A percentile compares a stretch with the other conserved stretches of the same genome.
Conservation (phyloP, 2,113 vertebrate genomes). For the Acrocephalus arundinaceus region DNA sequence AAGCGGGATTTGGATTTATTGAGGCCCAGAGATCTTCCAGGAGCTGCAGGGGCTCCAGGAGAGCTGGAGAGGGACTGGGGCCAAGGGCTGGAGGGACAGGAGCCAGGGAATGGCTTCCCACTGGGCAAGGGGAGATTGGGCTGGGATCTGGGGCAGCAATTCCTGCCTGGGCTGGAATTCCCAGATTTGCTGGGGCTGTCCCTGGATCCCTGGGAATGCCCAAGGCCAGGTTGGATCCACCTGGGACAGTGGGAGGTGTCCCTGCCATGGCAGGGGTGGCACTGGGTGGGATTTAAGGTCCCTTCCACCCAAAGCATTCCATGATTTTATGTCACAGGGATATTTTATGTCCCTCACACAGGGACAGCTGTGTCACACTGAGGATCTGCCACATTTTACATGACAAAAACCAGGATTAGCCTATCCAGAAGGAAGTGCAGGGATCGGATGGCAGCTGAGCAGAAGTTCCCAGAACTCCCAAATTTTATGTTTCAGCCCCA, state of each 20-base stretch:
- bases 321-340: neutral
- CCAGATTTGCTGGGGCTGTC: too few species aligned
- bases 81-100: too few species aligned
- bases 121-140: too few species aligned
- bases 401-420: neutral
- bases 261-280: neutral
- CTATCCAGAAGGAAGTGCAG: rapidly evolving
- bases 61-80: neutral
- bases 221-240: too few species aligned
- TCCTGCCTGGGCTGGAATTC: too few species aligned
- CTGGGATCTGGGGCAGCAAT: too few species aligned
- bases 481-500: neutral
- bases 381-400: neutral
- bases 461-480: neutral
- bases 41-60: neutral
- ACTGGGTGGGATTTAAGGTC: neutral
- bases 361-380: neutral
- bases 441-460: neutral
- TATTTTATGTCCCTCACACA: neutral
- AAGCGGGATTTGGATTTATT: neutral
- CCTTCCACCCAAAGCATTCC: neutral
- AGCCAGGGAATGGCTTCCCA: too few species aligned
- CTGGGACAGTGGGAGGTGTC: neutral
- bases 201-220: too few species aligned
- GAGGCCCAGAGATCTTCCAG: neutral